Conservation (phyloP, 2,113 vertebrate genomes). For the Cavia aperea region DNA sequence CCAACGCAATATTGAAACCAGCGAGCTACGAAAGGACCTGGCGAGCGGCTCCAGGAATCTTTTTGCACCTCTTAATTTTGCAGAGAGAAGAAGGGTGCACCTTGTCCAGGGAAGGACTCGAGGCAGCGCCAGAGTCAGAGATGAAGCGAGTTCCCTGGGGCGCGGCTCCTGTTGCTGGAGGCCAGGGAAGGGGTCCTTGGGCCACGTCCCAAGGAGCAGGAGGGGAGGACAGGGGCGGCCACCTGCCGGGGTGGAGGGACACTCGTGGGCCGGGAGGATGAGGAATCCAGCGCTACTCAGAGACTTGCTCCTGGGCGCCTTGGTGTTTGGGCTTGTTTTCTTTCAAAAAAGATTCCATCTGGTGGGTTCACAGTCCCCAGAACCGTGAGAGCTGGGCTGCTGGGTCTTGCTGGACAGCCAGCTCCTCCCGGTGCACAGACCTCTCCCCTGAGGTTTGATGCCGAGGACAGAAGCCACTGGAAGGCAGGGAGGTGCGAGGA, state of each 20-base stretch:
- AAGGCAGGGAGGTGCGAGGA: not conserved
- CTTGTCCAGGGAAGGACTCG: not conserved
- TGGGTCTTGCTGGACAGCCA: not conserved
- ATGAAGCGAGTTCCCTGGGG: not conserved
- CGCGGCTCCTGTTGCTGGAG: not conserved
- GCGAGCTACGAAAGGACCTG: conserved; percentile 63
- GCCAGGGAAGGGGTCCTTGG: not conserved
- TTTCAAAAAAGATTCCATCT: not conserved
- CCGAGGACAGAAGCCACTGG: not conserved
- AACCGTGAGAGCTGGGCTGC: fast-evolving
- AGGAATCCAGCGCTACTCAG: not conserved
- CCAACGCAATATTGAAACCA: conserved; percentile 73
- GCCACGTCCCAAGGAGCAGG: not conserved
- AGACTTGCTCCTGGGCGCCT: not conserved
- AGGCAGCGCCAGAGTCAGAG: not conserved
- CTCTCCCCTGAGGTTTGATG: not conserved
- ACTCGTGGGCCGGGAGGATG: fast-evolving
- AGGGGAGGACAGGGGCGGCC: not conserved
- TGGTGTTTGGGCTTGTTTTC: fast-evolving
- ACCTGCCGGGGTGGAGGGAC: not conserved
- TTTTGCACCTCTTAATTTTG: conserved; percentile 72
- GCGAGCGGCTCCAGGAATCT: conserved; percentile 63
- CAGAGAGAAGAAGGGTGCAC: conserved; percentile 52
- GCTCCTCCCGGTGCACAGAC: not conserved
- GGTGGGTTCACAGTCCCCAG: not conserved